Conservation (phyloP, 1,140 invertebrate species). For the Drosophila melanica region DNA sequence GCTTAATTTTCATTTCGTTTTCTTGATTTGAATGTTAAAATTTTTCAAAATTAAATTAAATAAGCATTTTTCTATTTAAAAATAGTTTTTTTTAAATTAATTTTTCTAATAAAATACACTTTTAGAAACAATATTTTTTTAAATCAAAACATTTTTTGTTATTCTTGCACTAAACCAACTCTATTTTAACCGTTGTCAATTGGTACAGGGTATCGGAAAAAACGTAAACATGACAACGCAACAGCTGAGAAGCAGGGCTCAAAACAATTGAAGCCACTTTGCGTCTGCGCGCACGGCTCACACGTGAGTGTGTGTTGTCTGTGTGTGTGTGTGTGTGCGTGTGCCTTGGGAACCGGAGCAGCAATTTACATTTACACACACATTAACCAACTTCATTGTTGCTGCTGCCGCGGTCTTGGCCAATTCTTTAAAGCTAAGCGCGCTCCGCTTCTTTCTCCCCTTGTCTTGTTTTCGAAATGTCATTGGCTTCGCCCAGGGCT, state of each 20-base stretch:
- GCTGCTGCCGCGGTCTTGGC: slow-evolving; percentile 5
- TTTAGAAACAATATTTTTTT: not conserved
- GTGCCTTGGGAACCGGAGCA: slow-evolving; percentile 27
- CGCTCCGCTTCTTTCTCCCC: slow-evolving; percentile 4
- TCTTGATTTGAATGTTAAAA: no score
- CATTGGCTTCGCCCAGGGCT: slow-evolving; percentile 30
- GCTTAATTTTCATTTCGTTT: no score
- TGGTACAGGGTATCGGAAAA: not conserved
- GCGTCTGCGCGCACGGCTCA: slow-evolving; percentile 15
- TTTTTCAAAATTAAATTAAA: no score
- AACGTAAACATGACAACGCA: slow-evolving; percentile 21
- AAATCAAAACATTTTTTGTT: no score
- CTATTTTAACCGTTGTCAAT: not conserved
- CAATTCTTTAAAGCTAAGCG: slow-evolving; percentile 25
- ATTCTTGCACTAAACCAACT: not conserved
- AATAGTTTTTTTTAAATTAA: no score
- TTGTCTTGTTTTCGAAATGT: slow-evolving; percentile 12
- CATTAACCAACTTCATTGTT: slow-evolving; percentile 8
- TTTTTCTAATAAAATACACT: no score
- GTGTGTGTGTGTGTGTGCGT: not conserved
- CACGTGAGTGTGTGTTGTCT: not conserved
- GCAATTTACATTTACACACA: slow-evolving; percentile 36
- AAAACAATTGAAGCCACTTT: slow-evolving; percentile 11
- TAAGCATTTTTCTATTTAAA: no score
- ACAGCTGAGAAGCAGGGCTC: slow-evolving; percentile 2